Evolutionary conservation across 2,113 vertebrate species (phyloP), one percentile per base, ranked within the genome.

Genomic region (Dasypus novemcinctus): DNA sequence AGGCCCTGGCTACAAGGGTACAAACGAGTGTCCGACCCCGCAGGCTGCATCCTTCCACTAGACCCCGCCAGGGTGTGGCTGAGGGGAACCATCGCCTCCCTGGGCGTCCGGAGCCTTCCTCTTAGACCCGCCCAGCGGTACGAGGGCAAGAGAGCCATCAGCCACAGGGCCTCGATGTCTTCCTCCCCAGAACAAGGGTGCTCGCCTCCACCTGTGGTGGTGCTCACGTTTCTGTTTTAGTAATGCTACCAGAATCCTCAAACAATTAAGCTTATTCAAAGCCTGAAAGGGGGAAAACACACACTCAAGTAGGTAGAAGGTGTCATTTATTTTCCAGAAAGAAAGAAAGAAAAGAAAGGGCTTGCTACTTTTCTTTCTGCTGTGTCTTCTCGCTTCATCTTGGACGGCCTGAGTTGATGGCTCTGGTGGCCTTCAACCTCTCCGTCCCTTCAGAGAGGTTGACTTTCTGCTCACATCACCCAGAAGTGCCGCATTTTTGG

Each of bases 241-340:
- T 64, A 87, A 78, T 31, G 33, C 52, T 89, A 81, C 13, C 82
- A 84, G 33, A 21, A 94, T n/a, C 75, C 79, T 82, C 83, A 94
- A 78, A 64, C 33, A 78, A 64, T 36, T 81, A 82, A 93, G 31
- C 29, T 64, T 86, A 86, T 9, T 75, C 27, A 84, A 95, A 84
- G 31, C 8, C 41, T 43, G 29, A 64, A 29, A 4, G 5, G 4
- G 7, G 20, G 18, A 7, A 36, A 18, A 0, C 0, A 29, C 14
- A 41, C 43, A 78, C 21, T 12, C 36, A 75, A 38, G 31, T 54
- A 54, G 27, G 52, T 52, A 9, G 29, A 82, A 4, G 7, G 68
- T 68, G 36, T 20, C 21, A 87, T 61, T 75, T 84, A 71, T 90
- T 95, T 97, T 87, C 41, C 71, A 80, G 64, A 93, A 85, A 88